Percentiles rank a stretch among this genome's conserved stretches.
Evolutionary conservation across 2,888 invertebrate species (phyloP).

Genomic region (Endotricha flammealis): DNA sequence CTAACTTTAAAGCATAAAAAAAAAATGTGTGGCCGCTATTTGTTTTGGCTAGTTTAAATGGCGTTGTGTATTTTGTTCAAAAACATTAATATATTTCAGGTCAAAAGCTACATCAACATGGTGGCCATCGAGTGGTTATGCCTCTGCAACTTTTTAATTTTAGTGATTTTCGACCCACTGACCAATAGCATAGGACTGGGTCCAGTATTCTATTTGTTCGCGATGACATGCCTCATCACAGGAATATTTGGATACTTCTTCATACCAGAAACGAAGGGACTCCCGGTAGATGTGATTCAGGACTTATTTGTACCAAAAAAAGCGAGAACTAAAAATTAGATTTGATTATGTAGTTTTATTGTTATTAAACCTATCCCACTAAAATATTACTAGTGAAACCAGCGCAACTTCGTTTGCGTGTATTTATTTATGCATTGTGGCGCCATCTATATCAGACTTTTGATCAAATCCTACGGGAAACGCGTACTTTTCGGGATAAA

Average conservation of each 20-base stretch:
- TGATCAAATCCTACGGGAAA: too few species aligned
- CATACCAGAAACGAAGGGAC: slow-evolving; percentile 47
- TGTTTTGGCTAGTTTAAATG: too few species aligned
- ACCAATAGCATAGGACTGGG: slow-evolving; percentile 42
- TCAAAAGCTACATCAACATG: slow-evolving; percentile 44
- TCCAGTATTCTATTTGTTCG: slow-evolving; percentile 50
- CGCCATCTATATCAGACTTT: too few species aligned
- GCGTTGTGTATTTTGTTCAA: too few species aligned
- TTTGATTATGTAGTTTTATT: neutral
- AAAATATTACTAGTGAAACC: too few species aligned
- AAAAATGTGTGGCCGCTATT: too few species aligned
- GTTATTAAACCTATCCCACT: neutral
- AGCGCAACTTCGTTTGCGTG: too few species aligned
- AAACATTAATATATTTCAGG: too few species aligned
- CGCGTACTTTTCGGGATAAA: too few species aligned
- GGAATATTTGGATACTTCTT: slow-evolving; percentile 30
- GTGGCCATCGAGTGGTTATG: slow-evolving; percentile 46
- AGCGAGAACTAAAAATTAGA: slow-evolving; percentile 3
- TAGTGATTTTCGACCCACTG: slow-evolving; percentile 49
- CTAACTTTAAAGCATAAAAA: too few species aligned
- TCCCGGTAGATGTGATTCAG: slow-evolving; percentile 43
- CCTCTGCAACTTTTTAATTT: slow-evolving; percentile 45
- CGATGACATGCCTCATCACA: slow-evolving; percentile 34
- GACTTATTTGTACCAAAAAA: slow-evolving; percentile 24
- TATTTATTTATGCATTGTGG: too few species aligned